phyloP scores from a whole-genome alignment of 2,888 invertebrate species.

The Mantis religiosa region DNA sequence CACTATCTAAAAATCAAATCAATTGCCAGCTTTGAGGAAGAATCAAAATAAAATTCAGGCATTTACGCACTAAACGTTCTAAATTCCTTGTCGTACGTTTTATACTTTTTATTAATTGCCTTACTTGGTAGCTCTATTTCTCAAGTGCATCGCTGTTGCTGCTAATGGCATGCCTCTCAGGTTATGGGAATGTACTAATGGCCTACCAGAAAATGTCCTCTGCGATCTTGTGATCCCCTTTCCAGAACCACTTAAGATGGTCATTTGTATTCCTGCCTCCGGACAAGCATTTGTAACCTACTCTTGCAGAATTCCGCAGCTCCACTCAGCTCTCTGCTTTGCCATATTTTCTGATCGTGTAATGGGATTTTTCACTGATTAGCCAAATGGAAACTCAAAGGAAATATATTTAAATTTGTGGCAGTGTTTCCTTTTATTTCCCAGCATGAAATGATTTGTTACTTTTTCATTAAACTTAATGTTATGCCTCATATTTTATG shows the following conservation, averaged over 20 bases:
- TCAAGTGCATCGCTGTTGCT: not conserved
- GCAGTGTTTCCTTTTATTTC: no score
- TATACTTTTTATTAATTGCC: not conserved
- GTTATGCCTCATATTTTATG: no score
- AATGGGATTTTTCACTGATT: not conserved
- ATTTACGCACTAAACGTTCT: no score
- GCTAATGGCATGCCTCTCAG: not conserved
- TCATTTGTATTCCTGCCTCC: not conserved
- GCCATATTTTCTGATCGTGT: not conserved
- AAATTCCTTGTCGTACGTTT: not conserved
- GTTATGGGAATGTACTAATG: not conserved
- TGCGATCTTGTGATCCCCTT: not conserved
- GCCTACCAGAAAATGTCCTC: not conserved
- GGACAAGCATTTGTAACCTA: not conserved
- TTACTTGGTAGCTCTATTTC: not conserved
- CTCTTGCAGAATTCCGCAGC: not conserved
- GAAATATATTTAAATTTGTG: no score
- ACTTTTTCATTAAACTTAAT: no score
- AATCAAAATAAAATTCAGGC: no score
- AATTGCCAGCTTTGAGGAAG: no score
- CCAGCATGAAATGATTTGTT: no score
- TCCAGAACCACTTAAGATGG: not conserved
- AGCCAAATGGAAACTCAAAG: no score
- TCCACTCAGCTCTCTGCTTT: not conserved
- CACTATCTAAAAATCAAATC: no score